A percentile compares a stretch with the other conserved stretches of the same genome.
These are phyloP conservation scores for Camarhynchus parvulus DNA, from an alignment of 2,113 vertebrate species.

Conservation along the genomic window DNA sequence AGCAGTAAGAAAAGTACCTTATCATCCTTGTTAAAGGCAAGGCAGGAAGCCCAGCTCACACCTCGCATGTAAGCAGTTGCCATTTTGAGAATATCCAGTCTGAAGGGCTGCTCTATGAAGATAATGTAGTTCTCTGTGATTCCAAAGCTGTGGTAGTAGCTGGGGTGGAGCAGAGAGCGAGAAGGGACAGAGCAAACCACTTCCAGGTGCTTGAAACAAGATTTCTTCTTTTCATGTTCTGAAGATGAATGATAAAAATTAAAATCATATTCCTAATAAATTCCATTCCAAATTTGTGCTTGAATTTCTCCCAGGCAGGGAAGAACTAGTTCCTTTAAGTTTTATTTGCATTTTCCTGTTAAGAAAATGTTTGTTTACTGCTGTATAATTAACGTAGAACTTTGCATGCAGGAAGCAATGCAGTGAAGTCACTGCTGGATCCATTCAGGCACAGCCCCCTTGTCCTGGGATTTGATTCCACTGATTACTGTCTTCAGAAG, in stretches of 20 bases:
- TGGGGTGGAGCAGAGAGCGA: slow-evolving; percentile 83
- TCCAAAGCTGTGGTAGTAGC: slow-evolving; percentile 96
- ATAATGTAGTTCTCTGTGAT: slow-evolving; percentile 88
- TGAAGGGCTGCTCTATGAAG: slow-evolving; percentile 92
- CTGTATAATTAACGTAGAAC: neutral
- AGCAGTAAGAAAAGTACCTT: slow-evolving; percentile 67
- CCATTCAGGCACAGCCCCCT: neutral
- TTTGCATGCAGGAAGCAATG: neutral
- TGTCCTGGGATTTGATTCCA: neutral
- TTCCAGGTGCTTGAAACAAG: slow-evolving; percentile 76
- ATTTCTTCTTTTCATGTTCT: slow-evolving; percentile 67
- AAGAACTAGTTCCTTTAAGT: neutral
- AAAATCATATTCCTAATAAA: neutral
- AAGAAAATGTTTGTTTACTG: neutral
- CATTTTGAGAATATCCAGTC: slow-evolving; percentile 86
- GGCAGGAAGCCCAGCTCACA: slow-evolving; percentile 89
- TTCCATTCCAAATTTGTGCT: neutral
- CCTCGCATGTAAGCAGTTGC: slow-evolving; percentile 88
- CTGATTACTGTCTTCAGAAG: neutral
- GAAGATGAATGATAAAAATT: neutral
- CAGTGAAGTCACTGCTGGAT: neutral
- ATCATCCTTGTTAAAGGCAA: slow-evolving; percentile 81
- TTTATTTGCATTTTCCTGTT: neutral
- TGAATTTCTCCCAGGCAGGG: neutral
- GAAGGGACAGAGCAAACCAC: slow-evolving; percentile 84